Conservation (phyloP, 2,113 vertebrate genomes). For the Pachycephala philippinensis region DNA sequence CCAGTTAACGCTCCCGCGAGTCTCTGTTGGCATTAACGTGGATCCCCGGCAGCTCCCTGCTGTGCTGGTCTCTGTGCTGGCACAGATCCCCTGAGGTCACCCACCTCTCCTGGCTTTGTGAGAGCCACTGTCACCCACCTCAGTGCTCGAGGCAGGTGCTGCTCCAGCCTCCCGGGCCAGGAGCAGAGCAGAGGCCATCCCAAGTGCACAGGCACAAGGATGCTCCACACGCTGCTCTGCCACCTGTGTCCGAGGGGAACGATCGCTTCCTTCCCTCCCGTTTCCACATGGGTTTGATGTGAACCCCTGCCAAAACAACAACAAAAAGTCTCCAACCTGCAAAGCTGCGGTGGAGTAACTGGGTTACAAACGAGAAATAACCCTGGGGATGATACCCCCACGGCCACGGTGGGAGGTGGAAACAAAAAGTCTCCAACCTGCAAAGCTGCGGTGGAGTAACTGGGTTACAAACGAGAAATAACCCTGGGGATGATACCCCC, state of each 20-base stretch:
- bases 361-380: not conserved
- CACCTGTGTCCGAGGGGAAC: accelerated
- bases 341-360: not conserved
- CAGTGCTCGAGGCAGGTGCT: not conserved
- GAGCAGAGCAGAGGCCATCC: not conserved
- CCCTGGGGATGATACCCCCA: not conserved
- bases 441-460: not conserved
- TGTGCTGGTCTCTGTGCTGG: not conserved
- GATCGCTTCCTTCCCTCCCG: not conserved
- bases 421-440: too few relatives aligned
- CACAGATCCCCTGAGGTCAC: not conserved
- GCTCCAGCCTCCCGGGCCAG: not conserved
- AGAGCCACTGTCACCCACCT: accelerated
- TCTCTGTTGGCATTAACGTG: not conserved
- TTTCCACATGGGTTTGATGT: not conserved
- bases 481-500: not conserved
- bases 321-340: not conserved
- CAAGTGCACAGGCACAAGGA: not conserved
- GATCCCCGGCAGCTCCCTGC: not conserved
- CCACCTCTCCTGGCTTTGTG: not conserved
- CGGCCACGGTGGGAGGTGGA: not conserved
- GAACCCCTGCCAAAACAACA: not conserved
- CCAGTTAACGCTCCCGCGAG: not conserved
- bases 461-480: accelerated
- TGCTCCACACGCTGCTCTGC: not conserved